A percentile compares a stretch with the other conserved stretches of the same genome.
phyloP scores from a whole-genome alignment of 2,797 vertebrate genomes.

The Cirrhinus molitorella region DNA sequence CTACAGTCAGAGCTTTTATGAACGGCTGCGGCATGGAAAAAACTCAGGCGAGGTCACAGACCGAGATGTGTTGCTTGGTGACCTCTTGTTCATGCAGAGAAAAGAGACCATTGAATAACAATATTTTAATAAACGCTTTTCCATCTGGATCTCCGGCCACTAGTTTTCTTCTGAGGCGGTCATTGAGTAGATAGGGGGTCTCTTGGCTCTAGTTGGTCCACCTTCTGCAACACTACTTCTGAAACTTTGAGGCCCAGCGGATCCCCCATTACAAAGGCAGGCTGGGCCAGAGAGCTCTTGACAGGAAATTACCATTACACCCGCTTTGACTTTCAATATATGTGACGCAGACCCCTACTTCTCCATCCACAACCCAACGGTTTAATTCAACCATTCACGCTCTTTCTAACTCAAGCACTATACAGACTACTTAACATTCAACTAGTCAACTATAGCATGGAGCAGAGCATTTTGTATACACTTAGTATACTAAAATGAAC shows the following conservation, averaged over 20 bases:
- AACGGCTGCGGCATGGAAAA: slow-evolving; percentile 87
- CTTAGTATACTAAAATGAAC: background rate
- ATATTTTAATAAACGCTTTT: slow-evolving; percentile 86
- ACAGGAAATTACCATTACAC: slow-evolving; percentile 89
- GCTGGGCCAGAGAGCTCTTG: slow-evolving; percentile 82
- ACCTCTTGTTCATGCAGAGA: slow-evolving; percentile 86
- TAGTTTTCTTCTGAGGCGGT: slow-evolving; percentile 80
- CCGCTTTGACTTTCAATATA: slow-evolving; percentile 69
- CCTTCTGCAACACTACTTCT: slow-evolving; percentile 80
- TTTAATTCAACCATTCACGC: slow-evolving; percentile 29
- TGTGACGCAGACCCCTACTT: slow-evolving; percentile 44
- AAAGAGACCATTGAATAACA: slow-evolving; percentile 95
- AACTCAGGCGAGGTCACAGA: slow-evolving; percentile 89
- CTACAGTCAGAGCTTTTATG: slow-evolving; percentile 93
- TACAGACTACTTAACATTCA: slow-evolving; percentile 29
- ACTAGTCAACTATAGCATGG: background rate
- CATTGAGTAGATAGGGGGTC: slow-evolving; percentile 81
- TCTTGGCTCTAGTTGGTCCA: slow-evolving; percentile 79
- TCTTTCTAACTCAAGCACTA: slow-evolving; percentile 1
- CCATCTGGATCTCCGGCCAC: slow-evolving; percentile 78
- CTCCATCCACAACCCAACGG: slow-evolving; percentile 12
- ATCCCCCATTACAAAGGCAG: slow-evolving; percentile 83
- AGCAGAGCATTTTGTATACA: background rate
- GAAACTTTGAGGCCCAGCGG: slow-evolving; percentile 83
- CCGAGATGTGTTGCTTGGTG: slow-evolving; percentile 88